Conservation (phyloP, 2,888 invertebrate genomes). For the Leptinotarsa juncta region DNA sequence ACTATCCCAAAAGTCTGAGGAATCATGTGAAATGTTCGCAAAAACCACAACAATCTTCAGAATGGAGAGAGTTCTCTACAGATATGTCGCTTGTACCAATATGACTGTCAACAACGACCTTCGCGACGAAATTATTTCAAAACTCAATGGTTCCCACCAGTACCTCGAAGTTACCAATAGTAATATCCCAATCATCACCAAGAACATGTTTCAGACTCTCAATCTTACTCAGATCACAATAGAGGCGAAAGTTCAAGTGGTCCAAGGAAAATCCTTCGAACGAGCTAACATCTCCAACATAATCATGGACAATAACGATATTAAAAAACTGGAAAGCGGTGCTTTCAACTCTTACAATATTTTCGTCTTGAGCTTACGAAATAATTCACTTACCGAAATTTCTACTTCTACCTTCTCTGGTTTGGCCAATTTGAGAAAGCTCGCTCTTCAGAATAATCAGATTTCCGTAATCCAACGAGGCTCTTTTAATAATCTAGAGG, state of each 20-base stretch:
- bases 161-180: conserved; percentile 31
- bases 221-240: conserved; percentile 32
- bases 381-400: conserved; percentile 33
- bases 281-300: conserved; percentile 30
- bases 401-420: conserved; percentile 24
- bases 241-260: conserved; percentile 29
- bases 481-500: conserved; percentile 32
- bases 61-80: conserved; percentile 29
- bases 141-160: conserved; percentile 19
- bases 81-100: conserved; percentile 33
- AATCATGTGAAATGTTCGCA: conserved; percentile 31
- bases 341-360: conserved; percentile 37
- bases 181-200: conserved; percentile 33
- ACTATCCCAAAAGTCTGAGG: conserved; percentile 21
- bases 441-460: conserved; percentile 34
- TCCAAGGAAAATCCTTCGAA: conserved; percentile 35
- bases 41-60: conserved; percentile 25
- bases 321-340: conserved; percentile 29
- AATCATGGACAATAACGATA: conserved; percentile 32
- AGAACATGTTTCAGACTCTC: conserved; percentile 28
- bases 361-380: conserved; percentile 29
- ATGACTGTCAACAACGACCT: conserved; percentile 29
- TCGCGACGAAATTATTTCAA: conserved; percentile 22
- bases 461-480: conserved; percentile 31
- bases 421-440: conserved; percentile 29